phyloP scores from a whole-genome alignment of 2,888 invertebrate genomes.

The Conomelus anceps region DNA sequence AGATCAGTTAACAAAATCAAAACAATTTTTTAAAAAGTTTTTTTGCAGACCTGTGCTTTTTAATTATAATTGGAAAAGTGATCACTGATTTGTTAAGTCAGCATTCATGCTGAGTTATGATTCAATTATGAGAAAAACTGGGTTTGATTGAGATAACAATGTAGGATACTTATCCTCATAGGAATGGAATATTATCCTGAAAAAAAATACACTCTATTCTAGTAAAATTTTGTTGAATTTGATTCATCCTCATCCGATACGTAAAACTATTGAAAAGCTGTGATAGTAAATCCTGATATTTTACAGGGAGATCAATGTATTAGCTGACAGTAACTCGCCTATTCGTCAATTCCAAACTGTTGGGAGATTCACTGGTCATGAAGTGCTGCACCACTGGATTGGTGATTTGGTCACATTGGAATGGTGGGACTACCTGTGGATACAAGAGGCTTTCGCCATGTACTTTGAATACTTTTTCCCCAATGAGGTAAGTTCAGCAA shows the following conservation, averaged over 20 bases:
- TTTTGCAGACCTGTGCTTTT: too few species aligned
- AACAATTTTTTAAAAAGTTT: too few species aligned
- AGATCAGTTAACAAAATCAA: too few species aligned
- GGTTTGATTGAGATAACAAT: too few species aligned
- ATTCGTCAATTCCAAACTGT: constrained; percentile 36
- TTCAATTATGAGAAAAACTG: too few species aligned
- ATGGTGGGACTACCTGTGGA: constrained; percentile 45
- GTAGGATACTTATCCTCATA: too few species aligned
- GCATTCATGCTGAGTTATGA: too few species aligned
- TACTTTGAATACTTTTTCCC: constrained; percentile 47
- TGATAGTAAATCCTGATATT: background rate
- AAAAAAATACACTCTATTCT: background rate
- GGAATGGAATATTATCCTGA: too few species aligned
- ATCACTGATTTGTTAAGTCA: too few species aligned
- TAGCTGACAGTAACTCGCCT: constrained; percentile 29
- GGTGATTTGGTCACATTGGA: constrained; percentile 43
- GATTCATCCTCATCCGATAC: too few species aligned
- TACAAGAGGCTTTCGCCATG: constrained; percentile 49
- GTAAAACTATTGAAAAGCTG: too few species aligned
- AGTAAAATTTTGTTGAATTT: background rate
- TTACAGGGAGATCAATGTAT: constrained; percentile 30
- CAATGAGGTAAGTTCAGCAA: constrained; percentile 36
- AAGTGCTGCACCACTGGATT: constrained; percentile 52
- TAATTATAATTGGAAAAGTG: too few species aligned
- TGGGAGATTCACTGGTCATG: constrained; percentile 45